Base-by-base conservation (phyloP, 2,797 vertebrate species). In the Protosalanx chinensis region DNA sequence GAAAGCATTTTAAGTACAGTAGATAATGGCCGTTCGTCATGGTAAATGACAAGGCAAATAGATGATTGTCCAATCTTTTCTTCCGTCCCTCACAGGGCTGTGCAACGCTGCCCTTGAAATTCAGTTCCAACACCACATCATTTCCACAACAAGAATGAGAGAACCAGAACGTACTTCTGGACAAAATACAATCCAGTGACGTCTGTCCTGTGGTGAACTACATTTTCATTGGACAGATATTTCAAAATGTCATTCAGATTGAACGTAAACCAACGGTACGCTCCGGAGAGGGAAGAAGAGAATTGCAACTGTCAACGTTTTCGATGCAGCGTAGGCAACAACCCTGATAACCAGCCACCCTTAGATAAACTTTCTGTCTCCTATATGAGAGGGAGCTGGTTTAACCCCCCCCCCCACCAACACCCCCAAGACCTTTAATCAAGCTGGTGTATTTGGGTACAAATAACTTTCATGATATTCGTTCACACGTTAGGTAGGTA, bases 341-440 rank as follows among this genome's bases (percentile, higher is more conserved):
- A 30, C 27, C 37, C 64, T 27, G 64, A 66, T 66, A 46, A 33
- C 64, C 64, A 46, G 35, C 49, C 23, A 13, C 27, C 23, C 5
- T 64, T 8, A 29, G 51, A 72, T 67, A 33, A 67, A 64, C 56
- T 60, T 56, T 57, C 27, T 66, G 7, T 60, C 16, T 69, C 57
- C 27, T 23, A 67, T 37, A 41, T 15, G 27, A 41, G 35, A 41
- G 20, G 8, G 5, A 37, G 30, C 63, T 27, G 18, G 18, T 46
- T 27, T 59, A 72, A 49, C 37, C 56, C 16, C 23, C 23, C 23
- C 23, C 23, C 23, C 23, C 23, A 1, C 23, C 23, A 27, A 27
- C 23, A 49, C 37, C 56, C 16, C 18, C n/a, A 56, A 35, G 70
- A 67, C 57, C 67, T 67, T 41, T 72, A 72, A 67, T 72, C 64